Conservation (phyloP, 1,140 invertebrate genomes). For the Periplaneta americana region DNA sequence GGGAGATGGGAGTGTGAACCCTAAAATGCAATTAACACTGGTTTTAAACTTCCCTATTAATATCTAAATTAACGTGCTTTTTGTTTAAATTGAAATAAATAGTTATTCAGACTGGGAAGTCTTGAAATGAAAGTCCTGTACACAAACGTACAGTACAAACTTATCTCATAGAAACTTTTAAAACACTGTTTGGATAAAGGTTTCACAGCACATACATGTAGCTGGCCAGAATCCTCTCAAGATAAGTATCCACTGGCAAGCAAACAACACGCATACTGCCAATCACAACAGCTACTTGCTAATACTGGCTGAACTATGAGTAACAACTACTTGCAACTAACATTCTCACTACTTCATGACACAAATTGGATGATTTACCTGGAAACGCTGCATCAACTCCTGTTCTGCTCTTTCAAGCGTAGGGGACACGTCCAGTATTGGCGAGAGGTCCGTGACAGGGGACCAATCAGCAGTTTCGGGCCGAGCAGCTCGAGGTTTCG, state of each 20-base stretch:
- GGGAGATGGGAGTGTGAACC: no score
- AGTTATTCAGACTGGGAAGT: no score
- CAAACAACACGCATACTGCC: not conserved
- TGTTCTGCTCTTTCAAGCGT: constrained; percentile 44
- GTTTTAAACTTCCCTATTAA: no score
- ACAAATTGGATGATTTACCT: constrained; percentile 15
- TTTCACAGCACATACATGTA: no score
- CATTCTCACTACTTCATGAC: not conserved
- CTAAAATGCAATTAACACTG: no score
- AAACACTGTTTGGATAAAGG: no score
- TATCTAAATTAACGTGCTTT: no score
- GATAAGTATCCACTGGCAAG: not conserved
- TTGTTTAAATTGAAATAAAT: no score
- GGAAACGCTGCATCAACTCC: constrained; percentile 35
- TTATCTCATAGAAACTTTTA: no score
- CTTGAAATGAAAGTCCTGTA: no score
- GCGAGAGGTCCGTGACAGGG: constrained; percentile 43
- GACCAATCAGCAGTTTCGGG: constrained; percentile 39
- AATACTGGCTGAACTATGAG: not conserved
- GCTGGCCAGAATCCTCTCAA: not conserved
- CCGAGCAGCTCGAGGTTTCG: constrained; percentile 34
- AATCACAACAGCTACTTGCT: not conserved
- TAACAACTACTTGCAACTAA: not conserved
- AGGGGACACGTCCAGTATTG: constrained; percentile 45
- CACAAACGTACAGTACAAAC: no score